phyloP scores from a whole-genome alignment of 2,797 vertebrate species.

The Geotrypetes seraphini region DNA sequence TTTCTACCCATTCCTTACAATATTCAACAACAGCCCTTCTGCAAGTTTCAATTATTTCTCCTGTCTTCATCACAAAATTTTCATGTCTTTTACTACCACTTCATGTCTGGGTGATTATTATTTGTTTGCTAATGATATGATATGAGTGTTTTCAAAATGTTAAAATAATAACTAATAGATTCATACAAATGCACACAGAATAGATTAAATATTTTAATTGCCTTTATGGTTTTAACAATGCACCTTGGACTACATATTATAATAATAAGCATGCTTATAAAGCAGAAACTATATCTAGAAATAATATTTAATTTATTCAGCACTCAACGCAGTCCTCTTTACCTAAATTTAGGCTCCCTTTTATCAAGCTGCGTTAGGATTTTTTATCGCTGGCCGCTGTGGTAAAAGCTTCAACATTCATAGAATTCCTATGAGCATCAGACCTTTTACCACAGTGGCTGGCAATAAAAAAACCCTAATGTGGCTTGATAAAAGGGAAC shows the following conservation, averaged over 20 bases:
- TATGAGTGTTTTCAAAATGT: conserved; percentile 47
- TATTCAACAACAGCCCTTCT: conserved; percentile 92
- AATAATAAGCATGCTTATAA: conserved; percentile 9
- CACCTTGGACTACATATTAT: conserved; percentile 19
- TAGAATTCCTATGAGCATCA: no score
- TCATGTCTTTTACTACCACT: conserved; percentile 63
- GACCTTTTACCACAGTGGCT: no score
- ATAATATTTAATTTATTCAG: conserved; percentile 21
- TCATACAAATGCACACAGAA: conserved; percentile 21
- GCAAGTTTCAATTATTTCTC: conserved; percentile 98
- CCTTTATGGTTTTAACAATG: conserved; percentile 14
- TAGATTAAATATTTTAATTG: conserved; percentile 20
- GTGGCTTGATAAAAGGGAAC: no score
- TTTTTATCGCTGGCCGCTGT: no score
- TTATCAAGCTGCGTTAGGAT: no score
- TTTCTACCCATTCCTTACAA: conserved; percentile 98
- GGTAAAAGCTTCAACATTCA: no score
- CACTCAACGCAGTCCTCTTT: conserved; percentile 11
- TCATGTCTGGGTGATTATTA: conserved; percentile 63
- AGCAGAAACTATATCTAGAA: neutral
- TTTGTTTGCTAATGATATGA: conserved; percentile 65
- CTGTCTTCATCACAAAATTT: conserved; percentile 90
- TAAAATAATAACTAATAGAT: conserved; percentile 35
- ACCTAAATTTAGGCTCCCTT: no score
- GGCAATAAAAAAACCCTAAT: no score